phyloP scores from a whole-genome alignment of 1,140 invertebrate species.

The honey bee (Apis mellifera) region DNA sequence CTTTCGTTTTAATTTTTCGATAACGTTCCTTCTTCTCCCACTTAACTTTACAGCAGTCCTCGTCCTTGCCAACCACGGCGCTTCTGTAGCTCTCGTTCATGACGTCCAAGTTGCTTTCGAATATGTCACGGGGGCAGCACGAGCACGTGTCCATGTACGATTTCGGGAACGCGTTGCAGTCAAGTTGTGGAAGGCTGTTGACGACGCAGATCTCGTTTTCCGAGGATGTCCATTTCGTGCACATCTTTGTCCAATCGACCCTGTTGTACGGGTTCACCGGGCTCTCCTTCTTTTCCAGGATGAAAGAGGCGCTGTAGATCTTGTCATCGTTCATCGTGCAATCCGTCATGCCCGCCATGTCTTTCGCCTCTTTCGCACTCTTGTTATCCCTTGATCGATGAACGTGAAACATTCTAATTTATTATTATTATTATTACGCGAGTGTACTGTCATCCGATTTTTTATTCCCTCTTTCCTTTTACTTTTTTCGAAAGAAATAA shows the following conservation, averaged over 20 bases:
- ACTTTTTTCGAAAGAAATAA: too few species aligned
- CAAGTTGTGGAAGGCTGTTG: constrained; percentile 59
- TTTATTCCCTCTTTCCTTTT: background rate
- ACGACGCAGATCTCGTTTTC: constrained; percentile 33
- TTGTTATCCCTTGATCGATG: constrained; percentile 25
- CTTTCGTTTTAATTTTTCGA: constrained; percentile 38
- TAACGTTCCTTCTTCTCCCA: constrained; percentile 30
- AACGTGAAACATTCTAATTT: constrained; percentile 37
- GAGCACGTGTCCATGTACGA: constrained; percentile 55
- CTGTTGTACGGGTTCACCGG: constrained; percentile 69
- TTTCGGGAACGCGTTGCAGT: constrained; percentile 47
- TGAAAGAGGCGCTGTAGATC: background rate
- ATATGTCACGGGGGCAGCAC: constrained; percentile 29
- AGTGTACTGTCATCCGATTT: background rate
- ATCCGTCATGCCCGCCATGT: constrained; percentile 3
- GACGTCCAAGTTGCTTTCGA: background rate
- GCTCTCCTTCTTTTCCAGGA: constrained; percentile 55
- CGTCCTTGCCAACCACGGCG: background rate
- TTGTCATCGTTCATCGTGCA: constrained; percentile 26
- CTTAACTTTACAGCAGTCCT: background rate
- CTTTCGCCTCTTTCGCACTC: background rate
- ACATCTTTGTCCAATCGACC: constrained; percentile 39
- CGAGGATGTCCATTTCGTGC: constrained; percentile 23
- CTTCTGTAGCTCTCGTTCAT: background rate
- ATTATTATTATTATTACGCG: constrained; percentile 4